These are phyloP conservation scores for Dallia pectoralis DNA, from an alignment of 2,797 vertebrate species.

Conservation along the genomic window DNA sequence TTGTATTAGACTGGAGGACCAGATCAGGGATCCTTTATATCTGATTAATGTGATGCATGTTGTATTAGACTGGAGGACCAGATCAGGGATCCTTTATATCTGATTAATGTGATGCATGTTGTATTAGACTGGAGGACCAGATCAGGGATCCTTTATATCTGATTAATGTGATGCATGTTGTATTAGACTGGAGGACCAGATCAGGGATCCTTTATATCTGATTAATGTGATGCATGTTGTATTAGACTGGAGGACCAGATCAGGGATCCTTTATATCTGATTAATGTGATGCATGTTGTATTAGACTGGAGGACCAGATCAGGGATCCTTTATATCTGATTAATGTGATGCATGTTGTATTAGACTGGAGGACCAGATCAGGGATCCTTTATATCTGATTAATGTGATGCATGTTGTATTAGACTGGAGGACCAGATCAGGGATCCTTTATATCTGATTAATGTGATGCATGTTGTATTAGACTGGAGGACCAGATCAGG, in stretches of 20 bases:
- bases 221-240: background rate
- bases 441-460: background rate
- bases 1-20: background rate
- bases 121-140: background rate
- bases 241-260: background rate
- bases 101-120: background rate
- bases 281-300: background rate
- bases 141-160: background rate
- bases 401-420: background rate
- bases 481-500: background rate
- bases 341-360: background rate
- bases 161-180: background rate
- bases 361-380: background rate
- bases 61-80: background rate
- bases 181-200: background rate
- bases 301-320: background rate
- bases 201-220: background rate
- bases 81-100: background rate
- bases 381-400: background rate
- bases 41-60: background rate
- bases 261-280: background rate
- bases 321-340: background rate
- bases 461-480: background rate
- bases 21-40: background rate
- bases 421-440: background rate